These are phyloP conservation scores for Yponomeuta cagnagella DNA, from an alignment of 2,888 invertebrate genomes.

Conservation along the genomic window DNA sequence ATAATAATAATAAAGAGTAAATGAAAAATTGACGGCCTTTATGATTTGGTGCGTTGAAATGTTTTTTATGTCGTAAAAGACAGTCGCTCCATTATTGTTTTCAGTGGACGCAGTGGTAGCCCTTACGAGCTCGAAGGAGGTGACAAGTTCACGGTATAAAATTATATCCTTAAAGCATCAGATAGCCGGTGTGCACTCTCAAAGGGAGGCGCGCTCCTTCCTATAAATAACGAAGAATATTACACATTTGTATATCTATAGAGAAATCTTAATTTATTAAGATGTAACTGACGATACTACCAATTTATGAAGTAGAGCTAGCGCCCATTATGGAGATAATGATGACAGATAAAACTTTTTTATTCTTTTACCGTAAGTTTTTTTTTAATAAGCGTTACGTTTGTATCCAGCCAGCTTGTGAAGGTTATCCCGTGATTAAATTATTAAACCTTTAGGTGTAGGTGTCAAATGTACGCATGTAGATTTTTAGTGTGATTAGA, in stretches of 20 bases:
- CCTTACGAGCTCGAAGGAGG: slow-evolving; percentile 7
- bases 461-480: neutral
- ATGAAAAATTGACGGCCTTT: neutral
- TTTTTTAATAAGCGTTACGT: slow-evolving; percentile 3
- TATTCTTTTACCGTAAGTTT: slow-evolving; percentile 15
- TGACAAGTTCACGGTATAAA: slow-evolving; percentile 42
- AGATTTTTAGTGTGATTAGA: neutral
- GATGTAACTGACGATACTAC: slow-evolving; percentile 53
- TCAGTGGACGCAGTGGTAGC: neutral
- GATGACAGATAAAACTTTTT: slow-evolving; percentile 41
- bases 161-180: slow-evolving; percentile 55
- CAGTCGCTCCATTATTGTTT: neutral
- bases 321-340: slow-evolving; percentile 50
- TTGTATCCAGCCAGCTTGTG: neutral
- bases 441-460: neutral
- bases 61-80: too few relatives aligned
- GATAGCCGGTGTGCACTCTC: slow-evolving; percentile 46
- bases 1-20: neutral
- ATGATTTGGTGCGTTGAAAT: neutral
- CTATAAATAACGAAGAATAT: slow-evolving; percentile 63
- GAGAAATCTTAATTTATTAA: slow-evolving; percentile 65
- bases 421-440: neutral
- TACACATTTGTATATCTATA: slow-evolving; percentile 40
- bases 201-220: slow-evolving; percentile 37
- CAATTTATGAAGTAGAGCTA: slow-evolving; percentile 49